Conservation (phyloP, 1,140 invertebrate genomes). For the Hesperophylax magnus region DNA sequence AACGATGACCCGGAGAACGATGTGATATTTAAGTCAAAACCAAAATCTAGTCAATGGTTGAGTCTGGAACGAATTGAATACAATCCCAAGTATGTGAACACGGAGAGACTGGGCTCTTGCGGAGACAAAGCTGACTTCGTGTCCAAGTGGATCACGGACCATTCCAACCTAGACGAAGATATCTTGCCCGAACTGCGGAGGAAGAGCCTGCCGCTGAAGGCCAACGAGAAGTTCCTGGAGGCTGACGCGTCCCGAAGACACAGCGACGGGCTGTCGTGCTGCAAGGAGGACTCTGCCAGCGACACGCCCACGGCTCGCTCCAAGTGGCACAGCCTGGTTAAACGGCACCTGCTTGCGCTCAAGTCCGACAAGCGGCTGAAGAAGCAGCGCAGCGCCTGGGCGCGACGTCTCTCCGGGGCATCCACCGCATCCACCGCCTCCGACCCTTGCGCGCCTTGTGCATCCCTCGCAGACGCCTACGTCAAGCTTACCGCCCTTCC, state of each 20-base stretch:
- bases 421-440: conserved; percentile 56
- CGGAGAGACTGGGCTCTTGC: conserved; percentile 64
- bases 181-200: conserved; percentile 67
- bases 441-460: conserved; percentile 4
- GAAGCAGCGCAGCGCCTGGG: conserved; percentile 73
- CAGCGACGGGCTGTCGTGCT: conserved; percentile 72
- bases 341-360: conserved; percentile 70
- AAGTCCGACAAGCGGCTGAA: conserved; percentile 72
- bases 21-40: conserved; percentile 71
- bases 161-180: conserved; percentile 65
- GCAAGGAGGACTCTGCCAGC: conserved; percentile 69
- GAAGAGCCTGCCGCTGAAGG: conserved; percentile 69
- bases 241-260: conserved; percentile 71
- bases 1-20: conserved; percentile 67
- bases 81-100: conserved; percentile 66
- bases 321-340: conserved; percentile 73
- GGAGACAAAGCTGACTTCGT: conserved; percentile 71
- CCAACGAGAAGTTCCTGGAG: conserved; percentile 66
- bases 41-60: conserved; percentile 71
- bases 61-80: conserved; percentile 69
- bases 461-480: conserved; percentile 61
- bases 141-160: conserved; percentile 70
- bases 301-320: conserved; percentile 69
- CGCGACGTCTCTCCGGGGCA: conserved; percentile 67
- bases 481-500: conserved; percentile 68